phyloP scores from a whole-genome alignment of 2,113 vertebrate genomes.

The Nerophis lumbriciformis region DNA sequence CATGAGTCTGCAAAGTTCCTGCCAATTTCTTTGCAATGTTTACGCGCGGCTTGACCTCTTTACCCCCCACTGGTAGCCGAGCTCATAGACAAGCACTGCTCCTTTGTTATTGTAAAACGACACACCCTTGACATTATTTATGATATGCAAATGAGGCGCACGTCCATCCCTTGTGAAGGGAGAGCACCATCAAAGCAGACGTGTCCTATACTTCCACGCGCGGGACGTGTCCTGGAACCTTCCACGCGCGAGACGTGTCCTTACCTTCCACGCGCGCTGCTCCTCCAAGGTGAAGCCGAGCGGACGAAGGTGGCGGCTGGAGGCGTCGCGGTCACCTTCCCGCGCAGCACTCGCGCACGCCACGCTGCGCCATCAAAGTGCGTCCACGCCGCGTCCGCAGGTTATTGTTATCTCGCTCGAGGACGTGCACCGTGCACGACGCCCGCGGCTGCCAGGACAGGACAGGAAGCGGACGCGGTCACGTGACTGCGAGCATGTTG shows the following conservation, averaged over 20 bases:
- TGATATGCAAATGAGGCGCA: slow-evolving; percentile 24
- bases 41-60: slow-evolving; percentile 40
- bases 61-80: slow-evolving; percentile 5
- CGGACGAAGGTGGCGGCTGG: not conserved
- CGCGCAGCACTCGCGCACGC: not conserved
- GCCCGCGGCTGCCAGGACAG: slow-evolving; percentile 31
- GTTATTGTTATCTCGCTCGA: slow-evolving; percentile 18
- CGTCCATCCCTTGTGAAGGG: not conserved
- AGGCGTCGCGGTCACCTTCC: slow-evolving; percentile 9
- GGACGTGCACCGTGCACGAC: slow-evolving; percentile 3
- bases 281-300: slow-evolving; percentile 59
- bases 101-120: slow-evolving; percentile 38
- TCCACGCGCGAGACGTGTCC: no score
- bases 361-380: slow-evolving; percentile 4
- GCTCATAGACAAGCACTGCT: slow-evolving; percentile 19
- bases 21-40: slow-evolving; percentile 50
- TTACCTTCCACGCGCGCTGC: slow-evolving; percentile 22
- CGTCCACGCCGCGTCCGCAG: no score
- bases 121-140: slow-evolving; percentile 56
- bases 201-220: no score
- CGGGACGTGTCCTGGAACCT: no score
- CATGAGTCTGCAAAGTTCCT: slow-evolving; percentile 32
- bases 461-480: slow-evolving; percentile 16
- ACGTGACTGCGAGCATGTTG: slow-evolving; percentile 28
- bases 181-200: not conserved